Evolutionary conservation across 2,888 invertebrate species (phyloP), one percentile per base, ranked within the genome.

Genomic region (Lithophane semibrunnea): DNA sequence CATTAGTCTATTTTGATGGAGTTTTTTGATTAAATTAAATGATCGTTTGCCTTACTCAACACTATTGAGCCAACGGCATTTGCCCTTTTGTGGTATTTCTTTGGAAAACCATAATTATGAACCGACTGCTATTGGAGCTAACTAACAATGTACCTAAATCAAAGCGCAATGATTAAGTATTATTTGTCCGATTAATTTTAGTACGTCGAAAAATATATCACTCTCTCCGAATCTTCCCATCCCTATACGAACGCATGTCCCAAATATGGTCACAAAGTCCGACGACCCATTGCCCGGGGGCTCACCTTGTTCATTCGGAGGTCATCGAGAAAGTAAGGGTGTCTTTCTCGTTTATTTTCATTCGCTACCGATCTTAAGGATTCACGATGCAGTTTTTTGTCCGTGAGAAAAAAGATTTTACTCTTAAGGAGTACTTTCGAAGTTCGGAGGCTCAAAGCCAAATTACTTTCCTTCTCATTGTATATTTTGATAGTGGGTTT

Each of bases 251-350:
- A 84, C 85, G 85, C 80, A 86, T 88, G 86, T 72, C 68, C 87
- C 89, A 86, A 90, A 92, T 90, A 91, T 90, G 91, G 91, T 81
- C 83, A 79, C 92, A 91, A 93, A 92, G 94, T 91, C 93, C 91
- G 90, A 89, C 89, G 93, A 92, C 92, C 93, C 87, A 92, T 90
- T 91, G 90, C 89, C 89, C 86, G 84, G 75, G 79, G 84, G 80
- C 80, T 89, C 84, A 85, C 89, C 86, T 89, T 88, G 87, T 42
- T 47, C 66, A 79, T 69, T 88, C 90, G 84, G 88, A 79, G 83
- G 77, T 82, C 83, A 73, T 18, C 70, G 78, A 83, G 87, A 88
- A 87, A 87, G 90, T 79, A 83, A 83, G 74, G 85, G 76, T 56
- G 54, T 37, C 37, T 66, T 75, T 76, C 64, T 87, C 77, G 79